These are phyloP conservation scores for Equus quagga DNA, from an alignment of 2,113 vertebrate genomes.

Conservation along the genomic window DNA sequence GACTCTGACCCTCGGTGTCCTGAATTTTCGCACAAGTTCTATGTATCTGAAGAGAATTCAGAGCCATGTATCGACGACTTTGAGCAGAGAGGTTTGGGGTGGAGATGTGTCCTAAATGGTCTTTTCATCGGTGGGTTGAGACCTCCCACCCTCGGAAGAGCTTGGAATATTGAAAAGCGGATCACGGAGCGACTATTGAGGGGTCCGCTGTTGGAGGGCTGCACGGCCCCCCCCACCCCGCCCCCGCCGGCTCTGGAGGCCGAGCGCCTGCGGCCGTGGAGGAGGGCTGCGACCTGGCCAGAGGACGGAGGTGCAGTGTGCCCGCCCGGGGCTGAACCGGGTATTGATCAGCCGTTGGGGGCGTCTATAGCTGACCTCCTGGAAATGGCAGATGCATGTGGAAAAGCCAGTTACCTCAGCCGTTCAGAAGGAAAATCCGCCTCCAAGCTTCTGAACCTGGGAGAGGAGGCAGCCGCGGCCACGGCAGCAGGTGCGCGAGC, in stretches of 20 bases:
- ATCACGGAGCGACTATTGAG: not conserved
- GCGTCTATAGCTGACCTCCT: not conserved
- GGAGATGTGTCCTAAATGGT: not conserved
- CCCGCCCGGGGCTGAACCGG: not conserved
- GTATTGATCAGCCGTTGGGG: not conserved
- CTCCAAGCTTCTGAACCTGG: not conserved
- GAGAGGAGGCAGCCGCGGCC: not conserved
- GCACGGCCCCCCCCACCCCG: too few relatives aligned
- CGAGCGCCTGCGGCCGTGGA: not conserved
- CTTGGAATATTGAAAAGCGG: not conserved
- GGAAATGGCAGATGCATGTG: not conserved
- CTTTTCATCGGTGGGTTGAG: not conserved
- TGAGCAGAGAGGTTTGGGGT: not conserved
- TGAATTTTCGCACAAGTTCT: not conserved
- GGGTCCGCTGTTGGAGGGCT: not conserved
- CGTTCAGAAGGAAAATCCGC: not conserved
- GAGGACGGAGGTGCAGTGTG: not conserved
- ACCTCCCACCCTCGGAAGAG: slow-evolving; percentile 19
- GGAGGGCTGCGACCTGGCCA: not conserved
- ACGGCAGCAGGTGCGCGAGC: not conserved
- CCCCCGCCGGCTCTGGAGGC: too few relatives aligned
- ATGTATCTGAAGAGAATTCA: too few relatives aligned
- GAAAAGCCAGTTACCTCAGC: not conserved
- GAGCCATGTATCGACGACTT: not conserved
- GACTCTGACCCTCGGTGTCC: not conserved